Evolutionary conservation across 2,113 vertebrate genomes (phyloP), one percentile per base, ranked within the genome.

Genomic region (Pogona vitticeps): DNA sequence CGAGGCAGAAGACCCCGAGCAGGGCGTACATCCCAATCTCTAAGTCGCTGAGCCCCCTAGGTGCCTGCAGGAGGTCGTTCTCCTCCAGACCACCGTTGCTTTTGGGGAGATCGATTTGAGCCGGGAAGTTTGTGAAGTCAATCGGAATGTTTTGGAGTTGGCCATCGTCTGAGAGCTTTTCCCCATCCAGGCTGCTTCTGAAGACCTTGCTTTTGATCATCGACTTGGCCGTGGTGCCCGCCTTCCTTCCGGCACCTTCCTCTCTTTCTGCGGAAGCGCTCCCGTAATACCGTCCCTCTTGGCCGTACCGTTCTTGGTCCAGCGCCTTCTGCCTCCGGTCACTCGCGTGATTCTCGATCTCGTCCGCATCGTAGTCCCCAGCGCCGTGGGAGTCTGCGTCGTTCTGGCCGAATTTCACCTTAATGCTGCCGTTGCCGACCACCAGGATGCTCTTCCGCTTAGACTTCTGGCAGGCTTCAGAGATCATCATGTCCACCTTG

Each of bases 21-120:
- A 99, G 96, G 2, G 99, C 98, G 0, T 99, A 99, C 99, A 99
- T 99, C 67, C 99, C 99, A 0, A 99, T 98, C 96, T 99, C 98
- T 92, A 99, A 95, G 92, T 99, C 98, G 0, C 97, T 98, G 61
- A 99, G 97, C 33, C 98, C 97, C 0, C 98, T 95, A 0, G 96
- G 91, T 0, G 96, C 91, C 92, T 97, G 98, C 36, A 97, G 85
- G 83, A 97, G 96, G 89, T 97, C 97, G 0, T 92, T 93, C 0
- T 97, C 97, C 56, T 97, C 97, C 85, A 96, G 58, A 70, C 96
- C 97, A 0, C 90, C 92, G 0, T 90, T 93, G 0, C 95, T 97
- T 18, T 91, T 95, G 0, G 98, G 98, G 1, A 97, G 95, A 71
- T 98, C 99, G 88, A 97, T 97, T n/a, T 97, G 98, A 0, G 97